Evolutionary conservation across 2,113 vertebrate genomes (phyloP).

Genomic region (Tachysurus vachellii): DNA sequence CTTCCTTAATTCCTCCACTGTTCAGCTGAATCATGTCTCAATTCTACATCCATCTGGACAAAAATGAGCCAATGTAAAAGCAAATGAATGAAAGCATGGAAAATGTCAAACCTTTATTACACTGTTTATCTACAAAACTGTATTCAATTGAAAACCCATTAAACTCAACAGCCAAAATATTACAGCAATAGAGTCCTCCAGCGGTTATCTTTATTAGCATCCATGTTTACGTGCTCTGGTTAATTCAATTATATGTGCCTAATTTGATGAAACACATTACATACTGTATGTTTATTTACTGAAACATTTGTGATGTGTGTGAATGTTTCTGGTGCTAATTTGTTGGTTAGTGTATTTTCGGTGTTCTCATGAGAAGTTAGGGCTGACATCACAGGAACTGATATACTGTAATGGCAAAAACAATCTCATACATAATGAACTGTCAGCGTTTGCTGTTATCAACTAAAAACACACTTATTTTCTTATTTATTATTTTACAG

Average conservation of each 20-base stretch:
- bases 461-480: neutral
- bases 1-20: neutral
- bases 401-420: too few relatives aligned
- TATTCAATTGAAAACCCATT: neutral
- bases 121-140: neutral
- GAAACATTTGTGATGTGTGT: neutral
- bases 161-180: neutral
- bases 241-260: neutral
- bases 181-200: neutral
- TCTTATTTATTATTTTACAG: neutral
- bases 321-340: neutral
- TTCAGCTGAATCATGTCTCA: neutral
- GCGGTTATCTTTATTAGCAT: neutral
- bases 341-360: neutral
- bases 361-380: neutral
- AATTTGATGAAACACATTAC: too few relatives aligned
- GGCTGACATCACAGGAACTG: neutral
- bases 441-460: neutral
- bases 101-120: constrained; percentile 4
- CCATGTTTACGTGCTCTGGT: neutral
- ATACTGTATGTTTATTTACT: neutral
- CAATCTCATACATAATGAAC: neutral
- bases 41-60: neutral
- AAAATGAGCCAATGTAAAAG: neutral
- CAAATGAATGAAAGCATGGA: neutral